Conservation (phyloP, 35 echinoderm and acorn worm genomes). For the Heliocidaris tuberculata region DNA sequence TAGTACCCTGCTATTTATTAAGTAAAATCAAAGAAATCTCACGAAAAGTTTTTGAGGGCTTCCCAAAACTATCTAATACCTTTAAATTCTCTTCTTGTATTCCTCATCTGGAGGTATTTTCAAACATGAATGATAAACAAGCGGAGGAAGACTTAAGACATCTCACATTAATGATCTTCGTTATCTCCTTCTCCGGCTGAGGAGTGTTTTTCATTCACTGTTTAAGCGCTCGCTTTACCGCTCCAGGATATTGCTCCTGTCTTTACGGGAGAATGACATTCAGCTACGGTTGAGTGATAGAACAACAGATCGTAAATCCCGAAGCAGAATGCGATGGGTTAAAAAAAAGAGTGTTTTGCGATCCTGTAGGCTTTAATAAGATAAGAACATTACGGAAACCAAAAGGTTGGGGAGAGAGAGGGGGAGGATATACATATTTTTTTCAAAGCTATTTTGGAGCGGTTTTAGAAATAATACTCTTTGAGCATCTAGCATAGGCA, state of each 20-base stretch:
- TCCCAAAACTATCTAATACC: too few species aligned
- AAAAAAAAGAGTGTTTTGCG: neutral
- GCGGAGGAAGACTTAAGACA: neutral
- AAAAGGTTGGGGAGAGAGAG: neutral
- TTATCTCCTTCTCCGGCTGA: neutral
- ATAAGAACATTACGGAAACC: neutral
- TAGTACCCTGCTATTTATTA: too few species aligned
- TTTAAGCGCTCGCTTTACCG: neutral
- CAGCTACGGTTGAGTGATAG: neutral
- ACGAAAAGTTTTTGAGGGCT: too few species aligned
- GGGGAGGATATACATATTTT: too few species aligned
- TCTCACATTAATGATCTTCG: neutral
- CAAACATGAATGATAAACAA: conserved; percentile 2
- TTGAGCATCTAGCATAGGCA: too few species aligned
- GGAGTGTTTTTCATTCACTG: neutral
- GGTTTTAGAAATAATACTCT: too few species aligned
- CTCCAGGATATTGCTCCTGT: neutral
- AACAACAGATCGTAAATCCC: neutral
- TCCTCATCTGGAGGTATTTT: neutral
- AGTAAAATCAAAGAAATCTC: too few species aligned
- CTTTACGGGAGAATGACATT: neutral
- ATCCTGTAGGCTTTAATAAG: neutral
- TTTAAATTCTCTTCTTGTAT: neutral
- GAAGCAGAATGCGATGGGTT: neutral
- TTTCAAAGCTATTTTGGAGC: too few species aligned